Percentiles rank a stretch among this genome's conserved stretches.
These are phyloP conservation scores for Hirtodrosophila histrioides DNA, from an alignment of 2,888 invertebrate genomes.

Conservation along the genomic window DNA sequence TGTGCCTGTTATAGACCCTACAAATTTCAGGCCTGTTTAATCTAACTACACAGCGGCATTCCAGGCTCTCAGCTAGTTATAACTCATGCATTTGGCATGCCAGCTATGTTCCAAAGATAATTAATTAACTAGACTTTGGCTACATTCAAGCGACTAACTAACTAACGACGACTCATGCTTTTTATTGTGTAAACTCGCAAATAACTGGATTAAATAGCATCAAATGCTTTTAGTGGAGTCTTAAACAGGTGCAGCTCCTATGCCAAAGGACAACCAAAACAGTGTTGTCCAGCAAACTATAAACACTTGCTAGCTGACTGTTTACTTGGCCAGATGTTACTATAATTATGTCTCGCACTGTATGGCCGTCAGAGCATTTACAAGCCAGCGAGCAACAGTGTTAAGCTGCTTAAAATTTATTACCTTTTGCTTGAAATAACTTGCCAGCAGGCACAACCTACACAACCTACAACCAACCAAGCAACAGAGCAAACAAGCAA, in stretches of 20 bases:
- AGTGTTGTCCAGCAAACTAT: slow-evolving; percentile 27
- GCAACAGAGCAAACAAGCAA: slow-evolving; percentile 28
- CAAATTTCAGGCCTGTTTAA: slow-evolving; percentile 18
- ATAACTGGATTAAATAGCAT: slow-evolving; percentile 79
- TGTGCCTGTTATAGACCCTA: background rate
- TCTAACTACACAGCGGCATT: slow-evolving; percentile 17
- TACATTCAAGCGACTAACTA: slow-evolving; percentile 51
- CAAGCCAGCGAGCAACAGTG: slow-evolving; percentile 77
- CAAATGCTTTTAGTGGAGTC: slow-evolving; percentile 75
- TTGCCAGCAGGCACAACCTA: slow-evolving; percentile 64
- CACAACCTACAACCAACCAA: slow-evolving; percentile 21
- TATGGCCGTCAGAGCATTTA: slow-evolving; percentile 63
- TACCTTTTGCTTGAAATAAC: slow-evolving; percentile 81
- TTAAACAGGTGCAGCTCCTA: slow-evolving; percentile 69
- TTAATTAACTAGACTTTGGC: slow-evolving; percentile 75
- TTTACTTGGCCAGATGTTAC: slow-evolving; percentile 30
- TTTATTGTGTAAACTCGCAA: slow-evolving; percentile 80
- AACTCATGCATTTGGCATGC: slow-evolving; percentile 57
- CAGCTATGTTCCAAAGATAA: slow-evolving; percentile 61
- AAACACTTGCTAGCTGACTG: slow-evolving; percentile 27
- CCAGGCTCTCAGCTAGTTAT: slow-evolving; percentile 24
- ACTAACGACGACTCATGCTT: slow-evolving; percentile 59
- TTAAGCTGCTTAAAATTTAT: slow-evolving; percentile 81
- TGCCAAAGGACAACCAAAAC: slow-evolving; percentile 22
- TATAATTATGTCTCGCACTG: slow-evolving; percentile 51